phyloP scores from a whole-genome alignment of 2,797 vertebrate genomes.

The Meda fulgida region DNA sequence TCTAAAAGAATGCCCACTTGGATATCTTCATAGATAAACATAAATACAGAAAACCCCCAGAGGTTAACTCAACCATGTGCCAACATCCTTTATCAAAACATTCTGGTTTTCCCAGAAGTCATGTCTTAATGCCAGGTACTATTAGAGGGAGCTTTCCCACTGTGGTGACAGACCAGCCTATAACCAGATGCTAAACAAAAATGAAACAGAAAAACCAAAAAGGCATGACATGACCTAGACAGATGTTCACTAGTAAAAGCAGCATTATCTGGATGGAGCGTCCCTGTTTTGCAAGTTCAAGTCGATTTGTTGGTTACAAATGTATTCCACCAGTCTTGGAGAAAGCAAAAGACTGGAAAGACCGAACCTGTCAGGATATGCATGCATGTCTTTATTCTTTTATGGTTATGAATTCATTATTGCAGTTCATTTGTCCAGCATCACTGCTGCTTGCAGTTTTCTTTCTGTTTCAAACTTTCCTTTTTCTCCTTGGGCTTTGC shows the following conservation, averaged over 20 bases:
- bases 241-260: neutral
- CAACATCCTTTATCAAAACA: neutral
- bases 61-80: neutral
- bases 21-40: neutral
- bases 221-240: neutral
- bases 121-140: neutral
- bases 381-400: neutral
- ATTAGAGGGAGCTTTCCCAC: slow-evolving; percentile 23
- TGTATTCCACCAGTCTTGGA: neutral
- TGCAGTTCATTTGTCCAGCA: neutral
- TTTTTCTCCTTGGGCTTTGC: slow-evolving; percentile 83
- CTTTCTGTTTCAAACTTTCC: slow-evolving; percentile 82
- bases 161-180: neutral
- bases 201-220: slow-evolving; percentile 1
- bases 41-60: neutral
- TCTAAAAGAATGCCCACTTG: neutral
- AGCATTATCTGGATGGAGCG: slow-evolving; percentile 17
- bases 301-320: neutral
- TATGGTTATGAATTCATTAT: neutral
- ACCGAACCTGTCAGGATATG: neutral
- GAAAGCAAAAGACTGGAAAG: slow-evolving; percentile 33
- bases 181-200: slow-evolving; percentile 8
- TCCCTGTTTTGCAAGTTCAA: slow-evolving; percentile 31
- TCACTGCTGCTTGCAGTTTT: slow-evolving; percentile 86
- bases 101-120: slow-evolving; percentile 15